These are phyloP conservation scores for Urocitellus parryii DNA, from an alignment of 2,113 vertebrate genomes.

Conservation along the genomic window DNA sequence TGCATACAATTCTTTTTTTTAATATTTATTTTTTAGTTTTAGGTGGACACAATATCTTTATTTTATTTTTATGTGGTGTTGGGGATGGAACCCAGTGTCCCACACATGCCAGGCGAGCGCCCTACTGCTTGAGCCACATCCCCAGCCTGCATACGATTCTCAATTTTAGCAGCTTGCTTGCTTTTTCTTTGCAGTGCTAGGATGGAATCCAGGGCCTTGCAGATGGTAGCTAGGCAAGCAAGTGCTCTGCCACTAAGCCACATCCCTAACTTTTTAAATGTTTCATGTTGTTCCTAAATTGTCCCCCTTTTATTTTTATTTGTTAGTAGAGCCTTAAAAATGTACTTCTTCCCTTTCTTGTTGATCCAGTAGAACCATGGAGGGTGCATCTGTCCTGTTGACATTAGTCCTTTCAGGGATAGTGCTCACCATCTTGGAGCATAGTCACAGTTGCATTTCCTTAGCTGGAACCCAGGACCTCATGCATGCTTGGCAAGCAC, in stretches of 20 bases:
- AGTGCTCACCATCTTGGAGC: background rate
- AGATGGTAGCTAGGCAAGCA: too few relatives aligned
- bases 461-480: too few relatives aligned
- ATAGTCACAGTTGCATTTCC: background rate
- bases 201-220: background rate
- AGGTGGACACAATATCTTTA: too few relatives aligned
- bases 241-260: too few relatives aligned
- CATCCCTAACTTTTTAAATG: too few relatives aligned
- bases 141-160: background rate
- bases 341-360: background rate
- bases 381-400: background rate
- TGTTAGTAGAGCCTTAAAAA: background rate
- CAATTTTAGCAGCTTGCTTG: background rate
- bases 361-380: background rate
- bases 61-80: too few relatives aligned
- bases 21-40: too few relatives aligned
- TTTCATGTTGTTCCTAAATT: background rate
- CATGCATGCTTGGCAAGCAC: too few relatives aligned
- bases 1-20: too few relatives aligned
- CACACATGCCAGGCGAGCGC: too few relatives aligned
- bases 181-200: background rate
- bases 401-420: background rate
- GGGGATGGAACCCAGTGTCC: too few relatives aligned
- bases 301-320: background rate
- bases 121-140: too few relatives aligned